Conservation (phyloP, 2,888 invertebrate species). For the Fissipunctia ypsillon region DNA sequence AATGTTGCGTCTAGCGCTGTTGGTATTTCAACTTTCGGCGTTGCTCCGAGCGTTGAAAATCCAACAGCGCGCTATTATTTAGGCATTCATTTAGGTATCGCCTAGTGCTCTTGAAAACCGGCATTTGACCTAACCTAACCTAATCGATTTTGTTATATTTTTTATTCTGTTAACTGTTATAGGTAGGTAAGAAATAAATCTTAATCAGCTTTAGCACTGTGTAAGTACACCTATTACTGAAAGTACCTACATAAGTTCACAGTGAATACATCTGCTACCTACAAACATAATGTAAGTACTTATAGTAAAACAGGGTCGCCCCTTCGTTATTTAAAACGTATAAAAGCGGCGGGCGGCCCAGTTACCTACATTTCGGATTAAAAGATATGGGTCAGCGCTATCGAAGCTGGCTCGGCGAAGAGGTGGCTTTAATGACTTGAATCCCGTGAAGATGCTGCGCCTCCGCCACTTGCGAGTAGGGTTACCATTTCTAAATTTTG, state of each 20-base stretch:
- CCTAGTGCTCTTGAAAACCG: too few relatives aligned
- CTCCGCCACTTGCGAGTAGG: not conserved
- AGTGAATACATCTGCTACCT: not conserved
- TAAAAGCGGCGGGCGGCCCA: constrained; percentile 16
- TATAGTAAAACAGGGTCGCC: constrained; percentile 6
- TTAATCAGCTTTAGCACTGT: too few relatives aligned
- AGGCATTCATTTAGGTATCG: not conserved
- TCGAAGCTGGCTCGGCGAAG: constrained; percentile 17
- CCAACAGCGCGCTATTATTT: not conserved
- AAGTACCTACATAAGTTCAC: not conserved
- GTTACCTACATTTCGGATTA: constrained; percentile 44
- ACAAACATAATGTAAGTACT: too few relatives aligned
- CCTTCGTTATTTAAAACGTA: constrained; percentile 14
- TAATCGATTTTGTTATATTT: too few relatives aligned
- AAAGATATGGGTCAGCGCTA: constrained; percentile 55
- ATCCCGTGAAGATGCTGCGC: constrained; percentile 27
- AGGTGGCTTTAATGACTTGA: constrained; percentile 33
- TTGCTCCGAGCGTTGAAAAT: not conserved
- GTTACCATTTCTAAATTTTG: not conserved
- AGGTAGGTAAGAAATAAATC: too few relatives aligned
- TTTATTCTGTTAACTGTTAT: too few relatives aligned
- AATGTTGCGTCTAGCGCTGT: too few relatives aligned
- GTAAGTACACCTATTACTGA: too few relatives aligned
- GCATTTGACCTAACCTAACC: too few relatives aligned
- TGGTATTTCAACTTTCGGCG: too few relatives aligned